A percentile compares a stretch with the other conserved stretches of the same genome.
Conservation (phyloP, 2,113 vertebrate species). For the Leptosomus discolor region DNA sequence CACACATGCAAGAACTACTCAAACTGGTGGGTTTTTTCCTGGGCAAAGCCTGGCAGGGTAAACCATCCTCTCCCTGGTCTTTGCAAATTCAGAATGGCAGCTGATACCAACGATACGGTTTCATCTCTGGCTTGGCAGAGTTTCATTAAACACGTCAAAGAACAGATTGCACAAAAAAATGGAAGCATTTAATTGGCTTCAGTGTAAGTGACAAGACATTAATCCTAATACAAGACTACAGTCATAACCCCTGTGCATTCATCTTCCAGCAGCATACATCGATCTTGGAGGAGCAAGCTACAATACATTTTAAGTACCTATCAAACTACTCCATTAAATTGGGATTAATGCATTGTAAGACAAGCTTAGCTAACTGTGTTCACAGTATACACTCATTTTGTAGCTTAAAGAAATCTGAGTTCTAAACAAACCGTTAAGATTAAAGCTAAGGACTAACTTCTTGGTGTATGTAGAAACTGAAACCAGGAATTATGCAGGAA, state of each 20-base stretch:
- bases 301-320: not conserved
- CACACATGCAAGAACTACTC: not conserved
- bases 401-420: not conserved
- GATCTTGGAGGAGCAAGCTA: not conserved
- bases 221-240: not conserved
- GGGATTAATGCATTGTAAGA: not conserved
- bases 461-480: not conserved
- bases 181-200: not conserved
- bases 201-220: not conserved
- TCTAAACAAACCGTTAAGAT: not conserved
- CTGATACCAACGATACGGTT: not conserved
- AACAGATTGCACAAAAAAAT: not conserved
- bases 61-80: fast-evolving
- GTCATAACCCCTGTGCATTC: not conserved
- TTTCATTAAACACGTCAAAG: not conserved
- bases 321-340: not conserved
- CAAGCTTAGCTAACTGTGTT: not conserved
- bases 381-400: not conserved
- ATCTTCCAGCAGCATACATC: not conserved
- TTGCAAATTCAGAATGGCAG: not conserved
- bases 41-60: not conserved
- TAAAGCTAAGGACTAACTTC: not conserved
- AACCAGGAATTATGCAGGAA: not conserved
- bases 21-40: not conserved
- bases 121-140: not conserved